These are phyloP conservation scores for Monopterus albus DNA, from an alignment of 2,113 vertebrate species.

Conservation along the genomic window DNA sequence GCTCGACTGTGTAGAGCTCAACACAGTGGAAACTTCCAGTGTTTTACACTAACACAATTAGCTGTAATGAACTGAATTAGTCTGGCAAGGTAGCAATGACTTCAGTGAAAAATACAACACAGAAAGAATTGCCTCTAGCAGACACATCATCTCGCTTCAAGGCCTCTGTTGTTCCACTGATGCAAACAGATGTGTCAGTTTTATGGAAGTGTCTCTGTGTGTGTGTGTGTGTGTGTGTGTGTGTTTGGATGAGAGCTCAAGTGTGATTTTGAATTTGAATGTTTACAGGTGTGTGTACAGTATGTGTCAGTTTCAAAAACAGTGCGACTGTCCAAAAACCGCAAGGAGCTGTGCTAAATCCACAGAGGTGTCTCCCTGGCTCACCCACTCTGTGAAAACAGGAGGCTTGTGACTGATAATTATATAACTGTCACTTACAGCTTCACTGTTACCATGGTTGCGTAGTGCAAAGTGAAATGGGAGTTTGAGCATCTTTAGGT, in stretches of 20 bases:
- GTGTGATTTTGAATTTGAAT: too few relatives aligned
- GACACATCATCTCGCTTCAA: constrained; percentile 19
- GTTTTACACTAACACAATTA: constrained; percentile 39
- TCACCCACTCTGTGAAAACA: constrained; percentile 24
- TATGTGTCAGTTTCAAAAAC: constrained; percentile 9
- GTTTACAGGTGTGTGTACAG: too few relatives aligned
- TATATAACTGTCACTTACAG: constrained; percentile 15
- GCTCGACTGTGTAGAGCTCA: background rate
- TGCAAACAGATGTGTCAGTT: constrained; percentile 48
- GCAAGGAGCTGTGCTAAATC: constrained; percentile 32
- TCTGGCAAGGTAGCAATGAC: constrained; percentile 30
- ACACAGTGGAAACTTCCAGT: constrained; percentile 47
- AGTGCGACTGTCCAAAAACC: constrained; percentile 23
- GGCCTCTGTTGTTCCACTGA: constrained; percentile 27
- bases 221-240: background rate
- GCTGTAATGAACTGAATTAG: constrained; percentile 55
- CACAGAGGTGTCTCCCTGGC: constrained; percentile 35
- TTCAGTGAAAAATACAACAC: constrained; percentile 30
- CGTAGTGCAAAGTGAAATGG: background rate
- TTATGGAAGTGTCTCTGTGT: constrained; percentile 20
- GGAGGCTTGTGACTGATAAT: constrained; percentile 28
- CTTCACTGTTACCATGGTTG: constrained; percentile 22
- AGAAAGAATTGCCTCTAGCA: constrained; percentile 34
- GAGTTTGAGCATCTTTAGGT: background rate
- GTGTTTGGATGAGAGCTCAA: constrained; percentile 27